Evolutionary conservation across 2,888 invertebrate genomes (phyloP).

Genomic region (Bembecia ichneumoniformis): DNA sequence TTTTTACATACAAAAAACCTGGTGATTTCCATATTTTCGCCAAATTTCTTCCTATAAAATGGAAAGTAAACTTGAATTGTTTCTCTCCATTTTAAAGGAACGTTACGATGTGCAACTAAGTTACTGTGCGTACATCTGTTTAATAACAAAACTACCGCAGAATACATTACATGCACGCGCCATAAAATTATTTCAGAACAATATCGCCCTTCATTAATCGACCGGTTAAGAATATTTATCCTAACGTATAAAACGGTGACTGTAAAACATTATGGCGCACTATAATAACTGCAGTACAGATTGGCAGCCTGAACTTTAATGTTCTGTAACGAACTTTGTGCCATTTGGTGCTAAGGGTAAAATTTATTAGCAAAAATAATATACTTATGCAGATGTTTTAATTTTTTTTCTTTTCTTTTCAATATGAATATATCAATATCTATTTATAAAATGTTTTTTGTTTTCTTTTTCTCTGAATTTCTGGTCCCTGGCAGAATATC

Average conservation of each 20-base stretch:
- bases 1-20: no score
- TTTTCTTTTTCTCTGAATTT: no score
- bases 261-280: slow-evolving; percentile 28
- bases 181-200: slow-evolving; percentile 21
- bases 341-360: neutral
- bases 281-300: slow-evolving; percentile 43
- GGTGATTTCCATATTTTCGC: no score
- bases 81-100: neutral
- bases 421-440: no score
- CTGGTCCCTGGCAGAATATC: no score
- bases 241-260: slow-evolving; percentile 23
- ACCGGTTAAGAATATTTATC: slow-evolving; percentile 41
- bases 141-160: no score
- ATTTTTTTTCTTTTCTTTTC: no score
- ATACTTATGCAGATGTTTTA: neutral
- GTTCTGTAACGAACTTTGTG: slow-evolving; percentile 15
- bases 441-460: no score
- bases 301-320: slow-evolving; percentile 30
- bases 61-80: no score
- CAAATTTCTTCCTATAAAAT: no score
- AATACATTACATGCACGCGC: slow-evolving; percentile 10
- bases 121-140: no score
- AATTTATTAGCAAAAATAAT: neutral
- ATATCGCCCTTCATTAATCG: slow-evolving; percentile 18
- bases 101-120: no score